These are phyloP conservation scores for Ryuthela nishihirai DNA, from an alignment of 2,888 invertebrate species.

Conservation along the genomic window DNA sequence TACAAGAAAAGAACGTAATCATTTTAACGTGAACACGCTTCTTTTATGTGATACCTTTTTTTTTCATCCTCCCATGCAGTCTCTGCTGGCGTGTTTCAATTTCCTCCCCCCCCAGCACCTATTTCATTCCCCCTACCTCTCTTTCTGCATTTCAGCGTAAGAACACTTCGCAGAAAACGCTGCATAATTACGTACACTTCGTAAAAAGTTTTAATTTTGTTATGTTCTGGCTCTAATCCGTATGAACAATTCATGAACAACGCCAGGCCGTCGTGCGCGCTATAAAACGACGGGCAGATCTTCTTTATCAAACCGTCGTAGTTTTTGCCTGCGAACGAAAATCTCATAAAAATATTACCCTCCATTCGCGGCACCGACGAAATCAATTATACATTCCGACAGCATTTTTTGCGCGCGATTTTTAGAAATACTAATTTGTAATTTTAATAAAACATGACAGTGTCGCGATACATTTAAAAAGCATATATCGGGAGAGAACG, in stretches of 20 bases:
- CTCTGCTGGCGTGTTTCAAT: no score
- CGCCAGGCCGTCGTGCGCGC: constrained; percentile 28
- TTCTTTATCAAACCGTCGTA: no score
- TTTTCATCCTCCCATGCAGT: no score
- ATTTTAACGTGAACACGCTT: constrained; percentile 39
- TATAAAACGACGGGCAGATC: constrained; percentile 33
- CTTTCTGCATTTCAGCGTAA: constrained; percentile 24
- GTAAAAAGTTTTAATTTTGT: constrained; percentile 39
- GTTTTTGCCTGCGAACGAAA: constrained; percentile 32
- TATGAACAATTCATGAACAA: constrained; percentile 37
- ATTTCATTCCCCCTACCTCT: no score
- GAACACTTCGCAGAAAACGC: constrained; percentile 34
- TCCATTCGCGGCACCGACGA: constrained; percentile 31
- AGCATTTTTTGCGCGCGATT: constrained; percentile 22
- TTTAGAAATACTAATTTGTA: constrained; percentile 38
- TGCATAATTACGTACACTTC: constrained; percentile 39
- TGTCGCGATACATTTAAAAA: constrained; percentile 29
- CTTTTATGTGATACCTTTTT: constrained; percentile 25
- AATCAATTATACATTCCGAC: constrained; percentile 37
- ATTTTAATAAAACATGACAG: constrained; percentile 38
- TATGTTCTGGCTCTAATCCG: constrained; percentile 36
- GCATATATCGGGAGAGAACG: no score
- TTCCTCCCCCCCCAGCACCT: no score
- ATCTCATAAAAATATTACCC: constrained; percentile 38
- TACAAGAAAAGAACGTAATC: constrained; percentile 35